A percentile compares a stretch with the other conserved stretches of the same genome.
Conservation (phyloP, 2,113 vertebrate genomes). For the Orycteropus afer region DNA sequence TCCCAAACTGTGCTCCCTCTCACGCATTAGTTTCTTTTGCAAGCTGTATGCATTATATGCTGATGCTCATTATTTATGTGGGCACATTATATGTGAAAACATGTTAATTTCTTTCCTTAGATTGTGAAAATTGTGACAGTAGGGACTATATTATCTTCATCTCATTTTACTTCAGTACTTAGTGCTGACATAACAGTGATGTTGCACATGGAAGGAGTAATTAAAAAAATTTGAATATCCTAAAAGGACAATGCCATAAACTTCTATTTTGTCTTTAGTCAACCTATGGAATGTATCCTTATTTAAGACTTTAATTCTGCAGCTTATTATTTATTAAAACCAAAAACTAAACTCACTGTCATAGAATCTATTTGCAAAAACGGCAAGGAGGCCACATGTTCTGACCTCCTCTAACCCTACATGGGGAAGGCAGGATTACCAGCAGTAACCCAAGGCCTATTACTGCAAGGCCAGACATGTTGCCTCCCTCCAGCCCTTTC, state of each 20-base stretch:
- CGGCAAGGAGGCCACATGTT: too few species aligned
- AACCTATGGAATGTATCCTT: neutral
- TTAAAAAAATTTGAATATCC: neutral
- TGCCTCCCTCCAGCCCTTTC: too few species aligned
- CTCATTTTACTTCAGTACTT: neutral
- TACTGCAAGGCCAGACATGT: too few species aligned
- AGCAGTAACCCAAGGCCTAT: too few species aligned
- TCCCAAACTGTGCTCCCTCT: too few species aligned
- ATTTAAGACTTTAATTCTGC: neutral
- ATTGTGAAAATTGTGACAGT: neutral
- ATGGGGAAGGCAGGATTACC: too few species aligned
- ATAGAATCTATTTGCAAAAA: too few species aligned
- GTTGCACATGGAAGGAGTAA: neutral
- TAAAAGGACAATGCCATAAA: neutral
- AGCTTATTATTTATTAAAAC: neutral
- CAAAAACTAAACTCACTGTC: too few species aligned
- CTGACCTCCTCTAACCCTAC: too few species aligned
- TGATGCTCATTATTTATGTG: neutral
- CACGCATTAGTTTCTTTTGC: neutral
- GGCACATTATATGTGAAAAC: neutral
- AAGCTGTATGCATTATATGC: neutral
- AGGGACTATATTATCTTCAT: neutral
- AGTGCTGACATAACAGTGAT: neutral
- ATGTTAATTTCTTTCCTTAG: neutral
- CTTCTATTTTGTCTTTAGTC: neutral